Conservation (phyloP, 1,140 invertebrate species). For the Adoxophyes honmai region DNA sequence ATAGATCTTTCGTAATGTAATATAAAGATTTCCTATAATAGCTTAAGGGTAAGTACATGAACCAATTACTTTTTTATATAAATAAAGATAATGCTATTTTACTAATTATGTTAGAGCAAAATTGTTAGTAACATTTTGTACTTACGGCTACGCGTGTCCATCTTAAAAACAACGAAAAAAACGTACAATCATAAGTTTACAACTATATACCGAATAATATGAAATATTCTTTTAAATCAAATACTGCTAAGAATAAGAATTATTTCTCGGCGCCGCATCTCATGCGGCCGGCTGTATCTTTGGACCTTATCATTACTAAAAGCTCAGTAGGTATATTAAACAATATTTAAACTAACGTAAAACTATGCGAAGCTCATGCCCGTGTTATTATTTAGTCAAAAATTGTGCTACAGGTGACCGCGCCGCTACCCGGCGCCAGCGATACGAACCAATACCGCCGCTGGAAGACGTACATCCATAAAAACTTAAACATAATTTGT, state of each 20-base stretch:
- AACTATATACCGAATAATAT: slow-evolving; percentile 37
- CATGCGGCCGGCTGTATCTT: slow-evolving; percentile 54
- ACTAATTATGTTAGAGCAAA: slow-evolving; percentile 38
- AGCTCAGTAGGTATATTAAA: slow-evolving; percentile 40
- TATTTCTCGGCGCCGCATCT: slow-evolving; percentile 36
- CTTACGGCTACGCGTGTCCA: slow-evolving; percentile 51
- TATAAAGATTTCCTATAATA: slow-evolving; percentile 49
- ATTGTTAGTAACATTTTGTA: slow-evolving; percentile 64
- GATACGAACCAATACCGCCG: slow-evolving; percentile 30
- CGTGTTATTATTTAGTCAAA: slow-evolving; percentile 40
- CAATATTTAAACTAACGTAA: slow-evolving; percentile 44
- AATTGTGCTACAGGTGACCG: slow-evolving; percentile 41
- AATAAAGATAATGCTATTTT: slow-evolving; percentile 29
- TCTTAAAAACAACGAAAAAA: slow-evolving; percentile 29
- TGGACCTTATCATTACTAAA: slow-evolving; percentile 64
- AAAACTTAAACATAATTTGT: slow-evolving; percentile 32
- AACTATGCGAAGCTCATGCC: slow-evolving; percentile 43
- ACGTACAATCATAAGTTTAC: slow-evolving; percentile 29
- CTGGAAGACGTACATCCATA: slow-evolving; percentile 43
- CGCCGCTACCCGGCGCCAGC: slow-evolving; percentile 24
- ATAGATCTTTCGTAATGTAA: slow-evolving; percentile 30
- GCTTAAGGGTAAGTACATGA: slow-evolving; percentile 63
- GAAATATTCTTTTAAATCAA: slow-evolving; percentile 38
- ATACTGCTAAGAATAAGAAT: slow-evolving; percentile 59
- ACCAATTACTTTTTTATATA: slow-evolving; percentile 57